phyloP scores from a whole-genome alignment of 2,113 vertebrate genomes.

The Lynx canadensis region DNA sequence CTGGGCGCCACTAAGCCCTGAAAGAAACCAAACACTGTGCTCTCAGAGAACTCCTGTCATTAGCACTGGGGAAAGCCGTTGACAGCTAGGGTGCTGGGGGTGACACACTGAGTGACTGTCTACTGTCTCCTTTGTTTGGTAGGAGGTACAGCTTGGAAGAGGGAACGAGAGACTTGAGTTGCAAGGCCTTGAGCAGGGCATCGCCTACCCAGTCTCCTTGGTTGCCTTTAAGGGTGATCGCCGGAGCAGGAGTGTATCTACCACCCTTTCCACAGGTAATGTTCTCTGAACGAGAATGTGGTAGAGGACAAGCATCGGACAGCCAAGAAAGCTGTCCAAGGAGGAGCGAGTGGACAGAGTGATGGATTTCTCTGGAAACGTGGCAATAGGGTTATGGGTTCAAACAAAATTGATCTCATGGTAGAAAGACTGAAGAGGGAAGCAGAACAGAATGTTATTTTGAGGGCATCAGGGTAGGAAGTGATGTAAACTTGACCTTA shows the following conservation, averaged over 20 bases:
- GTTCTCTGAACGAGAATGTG: rapidly evolving
- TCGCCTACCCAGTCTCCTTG: conserved; percentile 86
- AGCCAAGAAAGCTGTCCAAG: no score
- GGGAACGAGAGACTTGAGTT: conserved; percentile 82
- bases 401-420: background rate
- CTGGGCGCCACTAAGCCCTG: background rate
- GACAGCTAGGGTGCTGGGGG: rapidly evolving
- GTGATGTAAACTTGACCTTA: background rate
- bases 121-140: conserved; percentile 45
- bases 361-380: background rate
- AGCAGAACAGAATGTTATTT: background rate
- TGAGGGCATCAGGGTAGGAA: background rate
- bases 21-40: background rate
- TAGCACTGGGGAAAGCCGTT: background rate
- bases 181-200: conserved; percentile 85
- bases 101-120: background rate
- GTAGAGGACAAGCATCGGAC: rapidly evolving
- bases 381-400: background rate
- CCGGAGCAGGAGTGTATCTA: conserved; percentile 86
- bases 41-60: background rate
- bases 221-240: conserved; percentile 87
- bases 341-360: background rate
- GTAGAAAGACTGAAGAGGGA: background rate
- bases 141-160: conserved; percentile 85
- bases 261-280: conserved; percentile 89